These are phyloP conservation scores for Montipora sp. DNA, from an alignment of 64 coral and sea anemone genomes.

Conservation along the genomic window DNA sequence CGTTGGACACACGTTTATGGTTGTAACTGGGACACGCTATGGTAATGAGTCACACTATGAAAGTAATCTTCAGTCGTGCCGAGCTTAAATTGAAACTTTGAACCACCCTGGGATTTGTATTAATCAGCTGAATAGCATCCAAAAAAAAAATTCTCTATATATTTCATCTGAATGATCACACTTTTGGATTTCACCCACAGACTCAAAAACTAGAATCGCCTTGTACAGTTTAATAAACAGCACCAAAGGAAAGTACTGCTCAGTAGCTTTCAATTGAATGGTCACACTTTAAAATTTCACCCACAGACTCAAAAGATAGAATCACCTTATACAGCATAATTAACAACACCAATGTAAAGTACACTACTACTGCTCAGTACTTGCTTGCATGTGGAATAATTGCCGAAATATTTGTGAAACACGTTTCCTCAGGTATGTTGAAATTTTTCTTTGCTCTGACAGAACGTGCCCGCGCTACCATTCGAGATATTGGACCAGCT, in stretches of 20 bases:
- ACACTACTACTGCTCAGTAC: background rate
- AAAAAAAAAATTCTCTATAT: background rate
- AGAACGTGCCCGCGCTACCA: constrained; percentile 77
- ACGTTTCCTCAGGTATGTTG: background rate
- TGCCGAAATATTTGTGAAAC: background rate
- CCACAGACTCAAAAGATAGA: background rate
- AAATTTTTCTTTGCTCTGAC: background rate
- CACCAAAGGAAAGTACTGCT: background rate
- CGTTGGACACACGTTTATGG: constrained; percentile 92
- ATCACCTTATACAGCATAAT: background rate
- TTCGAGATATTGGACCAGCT: constrained; percentile 91
- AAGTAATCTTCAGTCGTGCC: background rate
- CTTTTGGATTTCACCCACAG: background rate
- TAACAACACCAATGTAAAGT: background rate
- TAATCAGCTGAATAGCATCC: background rate
- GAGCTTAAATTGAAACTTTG: background rate
- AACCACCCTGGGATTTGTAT: background rate
- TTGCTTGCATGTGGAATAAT: background rate
- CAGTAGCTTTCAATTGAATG: constrained; percentile 8
- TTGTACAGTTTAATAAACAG: background rate
- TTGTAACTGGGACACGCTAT: constrained; percentile 77
- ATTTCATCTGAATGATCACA: background rate
- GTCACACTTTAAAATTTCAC: background rate
- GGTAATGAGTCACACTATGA: constrained; percentile 37
- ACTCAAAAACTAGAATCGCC: background rate